Evolutionary conservation across 2,797 vertebrate genomes (phyloP), one percentile per base, ranked within the genome.

Genomic region (Melanotaenia pygmaea): DNA sequence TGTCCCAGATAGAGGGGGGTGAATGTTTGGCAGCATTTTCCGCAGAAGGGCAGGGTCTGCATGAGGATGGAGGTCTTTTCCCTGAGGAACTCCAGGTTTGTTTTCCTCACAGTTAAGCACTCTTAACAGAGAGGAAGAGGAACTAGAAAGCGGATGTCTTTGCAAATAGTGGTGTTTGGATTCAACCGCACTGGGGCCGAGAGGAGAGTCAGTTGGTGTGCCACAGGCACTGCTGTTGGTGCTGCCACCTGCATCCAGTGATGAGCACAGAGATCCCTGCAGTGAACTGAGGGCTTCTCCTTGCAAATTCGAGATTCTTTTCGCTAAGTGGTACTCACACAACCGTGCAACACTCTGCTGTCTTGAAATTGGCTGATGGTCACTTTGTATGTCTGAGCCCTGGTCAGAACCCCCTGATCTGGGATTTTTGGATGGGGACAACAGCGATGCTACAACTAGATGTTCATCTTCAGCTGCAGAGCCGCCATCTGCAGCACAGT

Each of bases 251-350:
- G 95, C 96, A 18, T 98, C 97, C 70, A 98, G 92, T 0, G 97
- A 98, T 20, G 97, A 98, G 86, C 96, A 96, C 79, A 97, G 92
- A 32, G 97, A 98, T 57, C 96, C 96, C 82, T 98, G 97, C 6
- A 97, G 93, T 0, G 97, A 98, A 87, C 95, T 96, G 74, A 97
- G 96, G 64, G 95, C 95, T 82, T 98, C 97, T 1, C 95, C 96
- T 77, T 98, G 97, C 84, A 98, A 83, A 16, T 94, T 96, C 0
- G 96, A 97, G 94, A 98, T 97, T 67, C 96, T 93, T 86, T 97
- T 98, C 56, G 96, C 95, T 53, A 97, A 88, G 81, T 98, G 97
- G 88, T 97, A 98, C 64, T 98, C 96, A 68, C 97, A 98, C 64
- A 98, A 94, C 66, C 93, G 95, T 53, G 96, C 93, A 34, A 98